Evolutionary conservation across 2,888 invertebrate genomes (phyloP).

Genomic region (Calliopum simillimum): DNA sequence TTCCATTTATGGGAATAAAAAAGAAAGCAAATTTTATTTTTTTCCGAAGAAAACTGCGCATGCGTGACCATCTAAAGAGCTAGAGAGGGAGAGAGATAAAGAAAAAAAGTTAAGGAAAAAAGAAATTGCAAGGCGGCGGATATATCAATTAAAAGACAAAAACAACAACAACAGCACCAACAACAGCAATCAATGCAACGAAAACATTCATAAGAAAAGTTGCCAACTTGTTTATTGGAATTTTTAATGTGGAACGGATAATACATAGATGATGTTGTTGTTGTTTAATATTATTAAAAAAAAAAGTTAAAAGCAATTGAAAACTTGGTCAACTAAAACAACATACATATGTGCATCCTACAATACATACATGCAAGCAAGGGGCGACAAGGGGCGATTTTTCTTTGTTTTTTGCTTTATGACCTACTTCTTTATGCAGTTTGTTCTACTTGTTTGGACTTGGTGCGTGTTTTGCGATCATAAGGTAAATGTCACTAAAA

Average conservation of each 20-base stretch:
- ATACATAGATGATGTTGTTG: conserved; percentile 2
- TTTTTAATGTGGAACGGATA: conserved; percentile 19
- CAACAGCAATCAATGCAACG: conserved; percentile 5
- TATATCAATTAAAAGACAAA: conserved; percentile 17
- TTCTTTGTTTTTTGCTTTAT: too few species aligned
- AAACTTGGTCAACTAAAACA: conserved; percentile 20
- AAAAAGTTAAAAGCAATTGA: conserved; percentile 1
- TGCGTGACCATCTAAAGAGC: conserved; percentile 3
- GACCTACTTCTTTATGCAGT: background rate
- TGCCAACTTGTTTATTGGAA: conserved; percentile 19
- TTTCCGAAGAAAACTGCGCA: conserved; percentile 2
- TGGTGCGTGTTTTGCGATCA: too few species aligned
- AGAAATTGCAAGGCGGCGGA: conserved; percentile 9
- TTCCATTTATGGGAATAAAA: conserved; percentile 41
- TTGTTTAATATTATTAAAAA: background rate
- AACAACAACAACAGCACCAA: conserved; percentile 11
- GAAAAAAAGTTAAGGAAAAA: background rate
- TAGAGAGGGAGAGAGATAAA: background rate
- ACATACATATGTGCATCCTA: conserved; percentile 3
- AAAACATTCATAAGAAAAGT: background rate
- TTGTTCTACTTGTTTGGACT: background rate
- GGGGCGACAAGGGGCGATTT: too few species aligned
- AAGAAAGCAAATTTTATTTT: conserved; percentile 54
- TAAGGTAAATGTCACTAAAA: too few species aligned
- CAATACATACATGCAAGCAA: too few species aligned